Evolutionary conservation across 2,797 vertebrate species (phyloP).

Genomic region (Yasuhikotakia modesta): DNA sequence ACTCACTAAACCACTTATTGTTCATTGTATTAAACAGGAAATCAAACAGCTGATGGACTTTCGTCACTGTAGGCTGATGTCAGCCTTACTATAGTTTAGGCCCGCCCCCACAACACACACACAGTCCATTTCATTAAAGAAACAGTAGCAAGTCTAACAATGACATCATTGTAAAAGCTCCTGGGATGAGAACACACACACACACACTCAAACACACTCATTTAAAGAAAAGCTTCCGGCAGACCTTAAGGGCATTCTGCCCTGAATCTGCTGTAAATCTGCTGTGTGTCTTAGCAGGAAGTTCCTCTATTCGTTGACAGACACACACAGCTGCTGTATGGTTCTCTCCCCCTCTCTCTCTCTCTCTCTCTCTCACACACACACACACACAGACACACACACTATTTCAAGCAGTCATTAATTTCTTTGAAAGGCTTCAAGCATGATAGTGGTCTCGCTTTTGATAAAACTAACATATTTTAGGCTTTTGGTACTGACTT

Average conservation of each 20-base stretch:
- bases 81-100: constrained; percentile 18
- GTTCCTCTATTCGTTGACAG: constrained; percentile 59
- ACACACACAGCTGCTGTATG: constrained; percentile 73
- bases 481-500: background rate
- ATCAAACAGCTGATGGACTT: constrained; percentile 52
- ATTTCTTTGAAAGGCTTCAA: background rate
- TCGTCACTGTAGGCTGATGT: constrained; percentile 40
- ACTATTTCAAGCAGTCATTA: constrained; percentile 1
- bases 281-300: constrained; percentile 55
- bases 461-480: background rate
- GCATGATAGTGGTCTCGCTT: background rate
- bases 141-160: constrained; percentile 39
- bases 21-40: constrained; percentile 55
- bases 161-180: constrained; percentile 48
- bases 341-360: no score
- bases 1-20: constrained; percentile 16
- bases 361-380: no score
- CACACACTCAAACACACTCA: constrained; percentile 34
- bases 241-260: constrained; percentile 50
- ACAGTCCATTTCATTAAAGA: constrained; percentile 36
- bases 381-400: background rate
- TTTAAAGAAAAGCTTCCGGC: constrained; percentile 52
- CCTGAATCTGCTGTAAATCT: constrained; percentile 69
- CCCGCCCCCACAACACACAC: constrained; percentile 13
- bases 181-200: constrained; percentile 21